Conservation (phyloP, 2,888 invertebrate species). For the Lissonota sp. region DNA sequence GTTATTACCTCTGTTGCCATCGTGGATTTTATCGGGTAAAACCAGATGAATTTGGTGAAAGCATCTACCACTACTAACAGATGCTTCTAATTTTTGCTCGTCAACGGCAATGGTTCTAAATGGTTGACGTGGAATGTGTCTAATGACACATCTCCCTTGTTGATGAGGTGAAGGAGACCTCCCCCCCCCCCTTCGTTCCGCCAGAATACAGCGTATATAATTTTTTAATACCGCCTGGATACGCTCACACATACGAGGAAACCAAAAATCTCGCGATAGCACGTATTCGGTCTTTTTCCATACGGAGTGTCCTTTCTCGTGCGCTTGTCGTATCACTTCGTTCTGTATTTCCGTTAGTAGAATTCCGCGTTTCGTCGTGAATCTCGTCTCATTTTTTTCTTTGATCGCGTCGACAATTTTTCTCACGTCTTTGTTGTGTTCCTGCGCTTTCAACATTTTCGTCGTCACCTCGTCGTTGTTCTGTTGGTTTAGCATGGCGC, state of each 20-base stretch:
- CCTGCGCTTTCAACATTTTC: constrained; percentile 32
- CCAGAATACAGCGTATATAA: constrained; percentile 63
- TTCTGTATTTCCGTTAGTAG: too few species aligned
- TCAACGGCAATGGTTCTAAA: neutral
- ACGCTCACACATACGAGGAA: constrained; percentile 40
- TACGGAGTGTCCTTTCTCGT: too few species aligned
- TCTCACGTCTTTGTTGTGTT: constrained; percentile 6
- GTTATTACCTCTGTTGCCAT: neutral
- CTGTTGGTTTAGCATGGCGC: constrained; percentile 7
- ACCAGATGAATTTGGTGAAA: neutral
- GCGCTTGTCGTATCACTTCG: too few species aligned
- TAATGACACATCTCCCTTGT: constrained; percentile 8
- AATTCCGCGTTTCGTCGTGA: neutral
- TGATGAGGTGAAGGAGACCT: neutral
- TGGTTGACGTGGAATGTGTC: constrained; percentile 13
- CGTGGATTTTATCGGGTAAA: neutral
- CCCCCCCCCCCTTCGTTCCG: neutral
- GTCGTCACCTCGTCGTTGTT: constrained; percentile 23
- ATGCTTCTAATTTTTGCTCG: constrained; percentile 9
- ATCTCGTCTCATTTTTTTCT: constrained; percentile 15
- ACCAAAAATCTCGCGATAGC: constrained; percentile 46
- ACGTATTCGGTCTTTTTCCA: neutral
- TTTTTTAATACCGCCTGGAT: constrained; percentile 35
- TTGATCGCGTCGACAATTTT: constrained; percentile 24
- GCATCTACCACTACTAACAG: neutral